Base-by-base conservation (phyloP, 2,113 vertebrate species). In the Neodon shergylaensis region DNA sequence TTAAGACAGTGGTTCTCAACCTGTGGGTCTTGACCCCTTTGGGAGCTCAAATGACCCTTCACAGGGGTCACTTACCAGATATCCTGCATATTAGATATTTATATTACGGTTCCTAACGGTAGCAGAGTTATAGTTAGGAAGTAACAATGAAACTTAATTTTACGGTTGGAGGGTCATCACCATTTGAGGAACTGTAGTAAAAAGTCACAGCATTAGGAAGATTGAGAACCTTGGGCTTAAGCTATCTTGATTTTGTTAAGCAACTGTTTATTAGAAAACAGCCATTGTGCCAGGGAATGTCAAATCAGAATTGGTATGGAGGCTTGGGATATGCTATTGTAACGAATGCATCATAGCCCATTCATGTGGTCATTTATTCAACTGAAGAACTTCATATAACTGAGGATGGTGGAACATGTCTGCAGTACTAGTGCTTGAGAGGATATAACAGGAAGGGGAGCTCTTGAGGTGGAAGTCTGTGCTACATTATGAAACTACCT, bases 191-290 rank as follows among this genome's bases (percentile, higher is more conserved):
- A n/a, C 68, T 72, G 8, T n/a, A 72, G 68, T 72, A 72, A 72
- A 72, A 39, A 39, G 70, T 39, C 17, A 19, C 70, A 72, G 70
- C 70, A 39, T 39, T 72, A 72, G 17, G 17, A 39, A 39, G 7
- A 26, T 72, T n/a, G 36, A 72, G 70, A 72, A 72, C 36, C 3
- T 0, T 19, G 3, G 16, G 76, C 16, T 42, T 61, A 42, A 83
- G 47, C 58, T 54, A 36, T 42, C 19, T 82, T 91, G 58, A 52
- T 94, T 96, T 91, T 78, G 24, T 83, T 83, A 81, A 88, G 47
- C 7, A 42, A n/a, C 9, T 24, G 7, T 81, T 94, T 78, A 42
- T 16, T 39, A 47, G n/a, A 78, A 92, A 21, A 73, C 31, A 90
- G 9, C 7, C 7, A 0, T 33, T 21, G 11, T 33, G 49, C 28